These are phyloP conservation scores for Myotis planiceps DNA, from an alignment of 2,797 vertebrate species.

Conservation along the genomic window DNA sequence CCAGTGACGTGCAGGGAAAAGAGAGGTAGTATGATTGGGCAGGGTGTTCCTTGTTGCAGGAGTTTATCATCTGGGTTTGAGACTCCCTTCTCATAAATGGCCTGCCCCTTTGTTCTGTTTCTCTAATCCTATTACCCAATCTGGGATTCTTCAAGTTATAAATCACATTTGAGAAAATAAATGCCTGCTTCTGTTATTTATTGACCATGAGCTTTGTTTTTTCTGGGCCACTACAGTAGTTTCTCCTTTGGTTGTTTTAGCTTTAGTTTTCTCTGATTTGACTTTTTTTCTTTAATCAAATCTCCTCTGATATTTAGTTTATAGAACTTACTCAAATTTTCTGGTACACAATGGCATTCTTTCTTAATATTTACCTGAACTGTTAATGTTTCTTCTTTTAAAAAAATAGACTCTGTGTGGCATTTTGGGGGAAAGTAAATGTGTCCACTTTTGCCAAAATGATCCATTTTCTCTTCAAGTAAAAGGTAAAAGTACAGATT, in stretches of 20 bases:
- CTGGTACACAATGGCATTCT: not conserved
- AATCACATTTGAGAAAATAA: not conserved
- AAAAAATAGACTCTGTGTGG: not conserved
- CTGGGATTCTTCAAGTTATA: not conserved
- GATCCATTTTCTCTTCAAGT: not conserved
- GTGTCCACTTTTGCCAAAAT: not conserved
- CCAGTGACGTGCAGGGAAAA: not conserved
- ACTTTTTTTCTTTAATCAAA: not conserved
- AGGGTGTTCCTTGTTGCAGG: not conserved
- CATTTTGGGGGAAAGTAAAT: conserved; percentile 35
- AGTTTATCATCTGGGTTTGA: not conserved
- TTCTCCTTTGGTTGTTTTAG: not conserved
- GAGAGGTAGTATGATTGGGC: not conserved
- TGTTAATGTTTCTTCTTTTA: not conserved
- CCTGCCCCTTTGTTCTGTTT: not conserved
- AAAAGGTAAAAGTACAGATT: conserved; percentile 8
- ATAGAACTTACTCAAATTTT: conserved; percentile 20
- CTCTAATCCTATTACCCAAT: not conserved
- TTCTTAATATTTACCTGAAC: not conserved
- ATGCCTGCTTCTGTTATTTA: not conserved
- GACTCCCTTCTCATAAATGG: not conserved
- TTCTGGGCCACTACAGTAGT: not conserved
- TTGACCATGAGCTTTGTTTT: not conserved
- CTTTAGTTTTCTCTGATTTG: not conserved
- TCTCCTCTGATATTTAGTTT: conserved; percentile 19